A percentile compares a stretch with the other conserved stretches of the same genome.
phyloP scores from a whole-genome alignment of 2,888 invertebrate species.

The Cylindroiulus punctatus region DNA sequence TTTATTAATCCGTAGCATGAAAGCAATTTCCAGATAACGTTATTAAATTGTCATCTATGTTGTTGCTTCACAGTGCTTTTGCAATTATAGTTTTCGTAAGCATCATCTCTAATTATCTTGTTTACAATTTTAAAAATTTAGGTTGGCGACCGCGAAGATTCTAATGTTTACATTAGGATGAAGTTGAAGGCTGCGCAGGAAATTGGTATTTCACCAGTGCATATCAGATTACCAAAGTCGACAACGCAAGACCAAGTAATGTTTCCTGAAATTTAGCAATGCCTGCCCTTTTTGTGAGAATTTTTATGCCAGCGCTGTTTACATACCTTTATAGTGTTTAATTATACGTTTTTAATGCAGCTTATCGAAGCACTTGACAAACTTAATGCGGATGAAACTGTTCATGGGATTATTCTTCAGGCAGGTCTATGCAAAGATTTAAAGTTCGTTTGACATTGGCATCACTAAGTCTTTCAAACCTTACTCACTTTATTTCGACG shows the following conservation, averaged over 20 bases:
- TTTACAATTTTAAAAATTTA: conserved; percentile 67
- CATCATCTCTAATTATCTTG: no score
- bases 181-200: conserved; percentile 92
- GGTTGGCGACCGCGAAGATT: conserved; percentile 96
- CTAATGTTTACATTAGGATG: conserved; percentile 97
- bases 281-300: conserved; percentile 53
- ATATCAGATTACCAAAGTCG: conserved; percentile 80
- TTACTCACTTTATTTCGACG: neutral
- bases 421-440: no score
- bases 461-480: no score
- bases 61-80: no score
- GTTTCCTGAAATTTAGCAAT: no score
- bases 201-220: conserved; percentile 86
- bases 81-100: no score
- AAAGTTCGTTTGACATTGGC: no score
- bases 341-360: conserved; percentile 70
- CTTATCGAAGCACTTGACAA: conserved; percentile 75
- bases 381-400: conserved; percentile 82
- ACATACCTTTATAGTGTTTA: conserved; percentile 54
- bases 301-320: neutral
- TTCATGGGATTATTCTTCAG: conserved; percentile 97
- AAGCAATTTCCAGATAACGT: no score
- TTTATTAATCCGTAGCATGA: no score
- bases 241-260: conserved; percentile 80
- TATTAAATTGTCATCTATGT: no score